phyloP scores from a whole-genome alignment of 2,797 vertebrate genomes.

The Amphiprion clarkii region DNA sequence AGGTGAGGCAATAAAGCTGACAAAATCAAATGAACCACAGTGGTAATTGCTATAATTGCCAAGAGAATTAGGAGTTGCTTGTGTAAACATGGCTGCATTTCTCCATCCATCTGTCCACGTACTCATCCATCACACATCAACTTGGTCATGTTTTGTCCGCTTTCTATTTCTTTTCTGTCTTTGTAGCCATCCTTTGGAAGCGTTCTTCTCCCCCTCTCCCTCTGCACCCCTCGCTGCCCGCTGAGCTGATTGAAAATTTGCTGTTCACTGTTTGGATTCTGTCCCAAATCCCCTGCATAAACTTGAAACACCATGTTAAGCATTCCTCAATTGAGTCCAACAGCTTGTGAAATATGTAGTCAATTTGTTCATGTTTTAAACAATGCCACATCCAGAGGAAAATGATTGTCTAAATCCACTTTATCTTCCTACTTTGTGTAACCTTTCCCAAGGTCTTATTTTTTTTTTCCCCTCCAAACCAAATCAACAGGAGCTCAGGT shows the following conservation, averaged over 20 bases:
- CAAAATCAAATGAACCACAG: constrained; percentile 39
- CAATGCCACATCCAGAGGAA: constrained; percentile 43
- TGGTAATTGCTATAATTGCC: constrained; percentile 37
- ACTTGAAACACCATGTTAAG: constrained; percentile 65
- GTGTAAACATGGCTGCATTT: constrained; percentile 37
- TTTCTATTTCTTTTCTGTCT: constrained; percentile 38
- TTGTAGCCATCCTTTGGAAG: constrained; percentile 30
- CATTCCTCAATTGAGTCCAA: constrained; percentile 58
- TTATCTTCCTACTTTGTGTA: constrained; percentile 65
- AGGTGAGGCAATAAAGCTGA: constrained; percentile 11
- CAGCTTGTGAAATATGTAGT: constrained; percentile 67
- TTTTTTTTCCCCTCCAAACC: constrained; percentile 21
- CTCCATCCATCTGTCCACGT: not conserved
- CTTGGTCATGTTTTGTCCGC: constrained; percentile 29
- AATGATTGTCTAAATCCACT: constrained; percentile 66
- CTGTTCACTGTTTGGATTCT: constrained; percentile 68
- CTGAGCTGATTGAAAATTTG: constrained; percentile 74
- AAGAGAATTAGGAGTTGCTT: constrained; percentile 49
- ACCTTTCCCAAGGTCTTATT: constrained; percentile 66
- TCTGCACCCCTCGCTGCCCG: constrained; percentile 36
- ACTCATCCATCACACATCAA: constrained; percentile 39
- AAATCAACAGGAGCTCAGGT: constrained; percentile 66
- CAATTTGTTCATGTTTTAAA: constrained; percentile 70
- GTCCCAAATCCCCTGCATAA: constrained; percentile 67
- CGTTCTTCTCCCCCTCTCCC: not conserved